Evolutionary conservation across 92 coral and sea anemone genomes (phyloP).

Genomic region (Chrysogorgia sp.): DNA sequence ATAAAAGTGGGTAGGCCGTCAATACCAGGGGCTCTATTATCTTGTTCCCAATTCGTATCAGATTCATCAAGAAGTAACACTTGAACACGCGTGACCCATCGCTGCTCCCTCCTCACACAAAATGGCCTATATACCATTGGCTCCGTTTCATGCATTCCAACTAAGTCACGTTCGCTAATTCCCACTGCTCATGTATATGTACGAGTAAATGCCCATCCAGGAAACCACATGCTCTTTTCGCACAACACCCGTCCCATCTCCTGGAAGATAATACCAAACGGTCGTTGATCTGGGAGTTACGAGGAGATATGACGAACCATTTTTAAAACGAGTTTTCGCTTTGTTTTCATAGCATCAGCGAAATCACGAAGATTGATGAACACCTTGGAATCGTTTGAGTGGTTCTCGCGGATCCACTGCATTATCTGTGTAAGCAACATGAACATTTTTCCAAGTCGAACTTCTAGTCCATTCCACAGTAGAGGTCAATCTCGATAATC

Average conservation of each 20-base stretch:
- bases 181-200: conserved; percentile 82
- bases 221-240: conserved; percentile 62
- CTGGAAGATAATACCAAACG: conserved; percentile 71
- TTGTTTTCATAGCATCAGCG: conserved; percentile 63
- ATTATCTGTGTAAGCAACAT: conserved; percentile 53
- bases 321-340: conserved; percentile 60
- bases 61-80: too few relatives aligned
- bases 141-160: conserved; percentile 75
- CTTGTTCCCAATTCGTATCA: too few relatives aligned
- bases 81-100: conserved; percentile 74
- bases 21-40: too few relatives aligned
- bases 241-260: conserved; percentile 74
- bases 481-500: conserved; percentile 56
- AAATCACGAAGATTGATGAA: conserved; percentile 75
- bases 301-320: conserved; percentile 62
- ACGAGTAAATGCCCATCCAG: conserved; percentile 61
- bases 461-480: conserved; percentile 40
- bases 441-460: conserved; percentile 42
- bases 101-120: conserved; percentile 74
- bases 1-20: too few relatives aligned
- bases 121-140: conserved; percentile 72
- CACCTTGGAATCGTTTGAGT: conserved; percentile 63
- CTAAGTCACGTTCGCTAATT: conserved; percentile 54
- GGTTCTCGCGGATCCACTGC: conserved; percentile 57
- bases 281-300: conserved; percentile 56